Base-by-base conservation (phyloP, 2,797 vertebrate genomes). In the Antennarius maculatus region DNA sequence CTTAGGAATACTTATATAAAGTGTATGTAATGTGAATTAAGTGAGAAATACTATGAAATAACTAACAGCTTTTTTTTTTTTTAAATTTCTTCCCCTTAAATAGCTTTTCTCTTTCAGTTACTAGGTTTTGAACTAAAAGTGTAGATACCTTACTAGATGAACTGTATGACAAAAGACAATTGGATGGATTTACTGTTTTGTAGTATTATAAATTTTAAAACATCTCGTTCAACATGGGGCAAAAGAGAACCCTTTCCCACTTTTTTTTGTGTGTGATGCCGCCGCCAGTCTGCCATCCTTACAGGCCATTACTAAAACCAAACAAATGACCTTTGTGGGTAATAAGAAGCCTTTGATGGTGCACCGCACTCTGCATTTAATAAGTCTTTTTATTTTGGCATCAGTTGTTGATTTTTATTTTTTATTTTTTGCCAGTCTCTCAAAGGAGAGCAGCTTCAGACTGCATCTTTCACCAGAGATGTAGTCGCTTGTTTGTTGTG, bases 301-400 rank as follows among this genome's bases (percentile, higher is more conserved):
- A 80, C 69, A 65, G 74, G 72, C 48, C 71, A 78, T 77, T 43
- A 53, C 71, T n/a, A 53, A 53, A 80, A 80, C 78, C 69, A 79
- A 86, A 83, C 70, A 78, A 12, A 13, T 65, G 69, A 71, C 69
- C 76, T 80, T 60, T 56, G 31, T 63, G 71, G 76, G 61, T 72
- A 75, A 72, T 74, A 68, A 50, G 59, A 54, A 47, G 51, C 16
- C 58, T 80, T 83, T 86, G 75, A 84, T 70, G 81, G 62, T 67
- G 56, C 54, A 67, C 77, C 61, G 17, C 2, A 13, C 59, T 70
- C 69, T 73, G 70, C 84, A 59, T 88, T 83, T 81, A 52, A 52
- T 34, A 61, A 53, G 74, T 83, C 79, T 69, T 73, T 76, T 79
- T 75, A 61, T 78, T 85, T 73, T 57, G 49, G 64, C 66, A 60